phyloP scores from a whole-genome alignment of 2,888 invertebrate genomes.

The Cylindroiulus punctatus region DNA sequence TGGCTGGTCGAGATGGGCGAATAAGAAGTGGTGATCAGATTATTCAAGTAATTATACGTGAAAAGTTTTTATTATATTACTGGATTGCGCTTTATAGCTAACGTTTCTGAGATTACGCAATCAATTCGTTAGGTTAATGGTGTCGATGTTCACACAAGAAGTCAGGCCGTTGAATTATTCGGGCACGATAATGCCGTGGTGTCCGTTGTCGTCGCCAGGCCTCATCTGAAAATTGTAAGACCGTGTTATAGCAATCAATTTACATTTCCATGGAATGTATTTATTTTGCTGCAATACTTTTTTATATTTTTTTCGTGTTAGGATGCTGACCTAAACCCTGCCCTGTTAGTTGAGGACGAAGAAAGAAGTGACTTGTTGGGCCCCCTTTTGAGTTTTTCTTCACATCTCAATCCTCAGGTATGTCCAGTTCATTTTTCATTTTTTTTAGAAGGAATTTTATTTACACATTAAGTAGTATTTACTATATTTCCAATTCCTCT shows the following conservation, averaged over 20 bases:
- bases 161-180: constrained; percentile 73
- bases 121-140: constrained; percentile 69
- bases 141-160: constrained; percentile 72
- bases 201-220: constrained; percentile 72
- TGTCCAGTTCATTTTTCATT: neutral
- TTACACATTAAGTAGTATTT: too few species aligned
- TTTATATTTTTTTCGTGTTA: neutral
- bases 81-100: too few species aligned
- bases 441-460: neutral
- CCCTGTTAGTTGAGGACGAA: neutral
- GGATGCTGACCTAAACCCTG: constrained; percentile 9
- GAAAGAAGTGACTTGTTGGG: neutral
- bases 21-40: constrained; percentile 74
- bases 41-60: constrained; percentile 66
- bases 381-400: neutral
- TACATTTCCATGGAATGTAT: neutral
- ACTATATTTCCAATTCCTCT: too few species aligned
- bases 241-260: neutral
- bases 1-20: constrained; percentile 73
- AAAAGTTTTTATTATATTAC: neutral
- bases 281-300: neutral
- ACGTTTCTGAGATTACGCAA: neutral
- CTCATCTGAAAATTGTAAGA: constrained; percentile 64
- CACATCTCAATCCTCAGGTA: neutral
- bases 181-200: constrained; percentile 72